A percentile compares a stretch with the other conserved stretches of the same genome.
Conservation (phyloP, 2,113 vertebrate species). For the Chloebia gouldiae region DNA sequence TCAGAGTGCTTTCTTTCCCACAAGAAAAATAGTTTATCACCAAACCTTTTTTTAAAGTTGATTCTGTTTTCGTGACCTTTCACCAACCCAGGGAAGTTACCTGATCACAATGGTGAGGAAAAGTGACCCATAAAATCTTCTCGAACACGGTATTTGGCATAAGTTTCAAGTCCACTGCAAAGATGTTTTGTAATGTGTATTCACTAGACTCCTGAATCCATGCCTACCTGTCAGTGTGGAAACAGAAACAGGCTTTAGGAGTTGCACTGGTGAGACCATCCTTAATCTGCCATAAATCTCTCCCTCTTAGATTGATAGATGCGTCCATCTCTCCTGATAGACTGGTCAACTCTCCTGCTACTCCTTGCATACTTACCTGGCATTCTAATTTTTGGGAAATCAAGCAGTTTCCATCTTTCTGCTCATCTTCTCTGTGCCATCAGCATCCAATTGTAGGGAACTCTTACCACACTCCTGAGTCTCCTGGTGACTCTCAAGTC, state of each 20-base stretch:
- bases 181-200: background rate
- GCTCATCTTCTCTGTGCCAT: background rate
- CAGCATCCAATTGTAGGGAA: background rate
- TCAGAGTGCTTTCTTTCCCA: background rate
- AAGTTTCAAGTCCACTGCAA: background rate
- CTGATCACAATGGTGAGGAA: background rate
- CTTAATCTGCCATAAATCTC: background rate
- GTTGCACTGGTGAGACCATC: background rate
- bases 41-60: background rate
- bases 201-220: background rate
- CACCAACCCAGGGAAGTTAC: background rate
- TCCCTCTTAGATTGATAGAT: background rate
- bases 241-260: background rate
- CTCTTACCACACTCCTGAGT: background rate
- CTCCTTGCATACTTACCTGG: background rate
- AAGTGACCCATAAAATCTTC: background rate
- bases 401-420: background rate
- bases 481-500: background rate
- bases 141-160: background rate
- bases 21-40: background rate
- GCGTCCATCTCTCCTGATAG: background rate
- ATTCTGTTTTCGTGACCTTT: background rate
- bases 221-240: background rate
- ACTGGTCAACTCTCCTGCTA: background rate
- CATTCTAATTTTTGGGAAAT: background rate